phyloP scores from a whole-genome alignment of 1,140 invertebrate genomes.

The Thalassaphorura encarpata region DNA sequence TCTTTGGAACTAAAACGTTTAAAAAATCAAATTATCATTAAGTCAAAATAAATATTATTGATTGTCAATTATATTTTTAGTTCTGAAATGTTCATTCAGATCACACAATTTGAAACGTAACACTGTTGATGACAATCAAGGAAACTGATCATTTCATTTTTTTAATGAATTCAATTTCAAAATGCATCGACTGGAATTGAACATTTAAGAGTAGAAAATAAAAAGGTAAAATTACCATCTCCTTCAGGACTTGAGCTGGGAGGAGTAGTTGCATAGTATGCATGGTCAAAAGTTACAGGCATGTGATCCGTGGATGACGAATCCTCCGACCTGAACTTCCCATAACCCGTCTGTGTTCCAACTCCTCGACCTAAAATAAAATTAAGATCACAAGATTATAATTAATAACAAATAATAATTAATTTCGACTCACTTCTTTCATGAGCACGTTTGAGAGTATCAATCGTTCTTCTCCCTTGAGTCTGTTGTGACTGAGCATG shows the following conservation, averaged over 20 bases:
- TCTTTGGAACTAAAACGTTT: constrained; percentile 18
- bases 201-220: neutral
- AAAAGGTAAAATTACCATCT: constrained; percentile 24
- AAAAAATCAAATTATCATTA: no score
- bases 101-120: no score
- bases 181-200: neutral
- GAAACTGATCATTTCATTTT: no score
- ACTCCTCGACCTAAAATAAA: constrained; percentile 28
- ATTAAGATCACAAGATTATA: neutral
- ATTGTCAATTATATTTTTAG: no score
- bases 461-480: constrained; percentile 14
- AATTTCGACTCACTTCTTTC: constrained; percentile 24
- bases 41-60: no score
- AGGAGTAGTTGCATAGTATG: constrained; percentile 77
- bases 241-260: constrained; percentile 60
- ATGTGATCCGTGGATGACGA: constrained; percentile 43
- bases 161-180: neutral
- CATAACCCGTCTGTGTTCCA: constrained; percentile 29
- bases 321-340: constrained; percentile 48
- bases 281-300: constrained; percentile 88
- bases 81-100: no score
- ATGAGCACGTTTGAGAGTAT: constrained; percentile 26
- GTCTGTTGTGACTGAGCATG: constrained; percentile 35
- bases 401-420: neutral
- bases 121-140: no score